Percentiles rank a stretch among this genome's conserved stretches.
Conservation (phyloP, 2,113 vertebrate genomes). For the Pedetes capensis region DNA sequence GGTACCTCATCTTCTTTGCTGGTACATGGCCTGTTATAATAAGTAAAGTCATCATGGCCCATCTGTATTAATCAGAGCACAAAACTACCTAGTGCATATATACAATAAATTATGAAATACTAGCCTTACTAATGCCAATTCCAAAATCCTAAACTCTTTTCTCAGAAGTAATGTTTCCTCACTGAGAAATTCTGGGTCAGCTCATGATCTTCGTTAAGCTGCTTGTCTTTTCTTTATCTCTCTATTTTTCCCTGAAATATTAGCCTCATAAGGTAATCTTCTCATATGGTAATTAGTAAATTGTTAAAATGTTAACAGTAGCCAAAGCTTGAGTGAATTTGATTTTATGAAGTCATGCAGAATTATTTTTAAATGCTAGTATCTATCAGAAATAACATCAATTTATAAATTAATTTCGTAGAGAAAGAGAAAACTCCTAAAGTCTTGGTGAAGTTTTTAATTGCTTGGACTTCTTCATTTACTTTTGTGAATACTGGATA, state of each 20-base stretch:
- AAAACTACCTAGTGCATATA: neutral
- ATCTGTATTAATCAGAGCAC: neutral
- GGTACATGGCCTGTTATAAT: neutral
- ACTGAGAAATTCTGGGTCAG: conserved; percentile 25
- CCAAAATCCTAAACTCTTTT: neutral
- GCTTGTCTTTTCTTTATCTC: neutral
- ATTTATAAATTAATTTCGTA: neutral
- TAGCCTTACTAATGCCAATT: neutral
- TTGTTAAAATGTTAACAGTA: neutral
- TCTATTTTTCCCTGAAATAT: neutral
- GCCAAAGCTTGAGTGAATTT: neutral
- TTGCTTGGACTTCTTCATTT: neutral
- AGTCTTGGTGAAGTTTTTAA: neutral
- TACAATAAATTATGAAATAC: neutral
- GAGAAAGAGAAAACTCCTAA: neutral
- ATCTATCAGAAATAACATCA: neutral
- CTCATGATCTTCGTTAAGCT: neutral
- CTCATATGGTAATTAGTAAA: neutral
- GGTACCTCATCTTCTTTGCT: neutral
- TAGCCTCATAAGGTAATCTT: neutral
- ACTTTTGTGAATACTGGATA: conserved; percentile 9
- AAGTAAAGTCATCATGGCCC: neutral
- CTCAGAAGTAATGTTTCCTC: neutral
- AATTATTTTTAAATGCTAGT: conserved; percentile 42
- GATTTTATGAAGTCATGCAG: neutral